These are phyloP conservation scores for Pachyramphus minor DNA, from an alignment of 2,113 vertebrate species.

Conservation along the genomic window DNA sequence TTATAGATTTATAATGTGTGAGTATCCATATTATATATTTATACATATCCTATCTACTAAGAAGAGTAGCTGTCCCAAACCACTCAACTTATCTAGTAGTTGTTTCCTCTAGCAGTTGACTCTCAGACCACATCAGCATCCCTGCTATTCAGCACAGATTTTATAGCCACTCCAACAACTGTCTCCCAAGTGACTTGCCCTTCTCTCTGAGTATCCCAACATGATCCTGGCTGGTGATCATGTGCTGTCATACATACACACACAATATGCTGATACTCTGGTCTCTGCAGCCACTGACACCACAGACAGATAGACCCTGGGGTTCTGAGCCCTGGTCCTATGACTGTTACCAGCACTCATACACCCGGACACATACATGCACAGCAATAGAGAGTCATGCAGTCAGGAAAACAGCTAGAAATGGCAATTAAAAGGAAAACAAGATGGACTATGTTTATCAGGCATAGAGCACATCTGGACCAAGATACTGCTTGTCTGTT, in stretches of 20 bases:
- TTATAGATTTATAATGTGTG: background rate
- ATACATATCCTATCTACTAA: background rate
- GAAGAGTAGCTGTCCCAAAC: background rate
- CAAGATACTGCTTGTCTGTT: background rate
- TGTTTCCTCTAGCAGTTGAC: background rate
- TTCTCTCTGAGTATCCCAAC: background rate
- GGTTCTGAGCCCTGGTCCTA: background rate
- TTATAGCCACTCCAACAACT: background rate
- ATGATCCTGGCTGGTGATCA: background rate
- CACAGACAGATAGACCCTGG: fast-evolving
- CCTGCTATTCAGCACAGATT: background rate
- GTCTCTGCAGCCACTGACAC: background rate
- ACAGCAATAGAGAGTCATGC: background rate
- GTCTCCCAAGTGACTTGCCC: background rate
- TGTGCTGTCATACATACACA: no score
- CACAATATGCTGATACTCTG: background rate
- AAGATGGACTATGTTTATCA: background rate
- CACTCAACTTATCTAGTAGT: background rate
- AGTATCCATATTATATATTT: background rate
- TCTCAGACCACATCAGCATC: background rate
- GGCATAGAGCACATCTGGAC: background rate
- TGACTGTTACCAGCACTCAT: background rate
- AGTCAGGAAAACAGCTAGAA: background rate
- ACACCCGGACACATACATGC: background rate
- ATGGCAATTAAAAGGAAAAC: background rate